A percentile compares a stretch with the other conserved stretches of the same genome.
These are phyloP conservation scores for Natrix natrix DNA, from an alignment of 2,797 vertebrate species.

Conservation along the genomic window DNA sequence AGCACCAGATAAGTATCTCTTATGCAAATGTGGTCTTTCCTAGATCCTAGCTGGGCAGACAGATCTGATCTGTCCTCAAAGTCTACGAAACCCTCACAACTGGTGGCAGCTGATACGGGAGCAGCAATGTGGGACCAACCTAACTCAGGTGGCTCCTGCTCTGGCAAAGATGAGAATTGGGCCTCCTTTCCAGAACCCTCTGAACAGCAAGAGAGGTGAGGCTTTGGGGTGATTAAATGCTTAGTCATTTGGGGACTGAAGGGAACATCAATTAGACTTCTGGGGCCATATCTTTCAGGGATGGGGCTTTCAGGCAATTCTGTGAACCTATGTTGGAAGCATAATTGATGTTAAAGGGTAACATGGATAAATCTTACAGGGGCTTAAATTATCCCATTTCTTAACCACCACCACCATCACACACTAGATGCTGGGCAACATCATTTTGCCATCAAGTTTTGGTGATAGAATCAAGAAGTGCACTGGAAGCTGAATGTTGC, in stretches of 20 bases:
- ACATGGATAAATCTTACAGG: background rate
- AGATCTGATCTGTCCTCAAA: conserved; percentile 15
- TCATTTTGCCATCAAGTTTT: background rate
- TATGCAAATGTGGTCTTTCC: background rate
- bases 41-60: conserved; percentile 29
- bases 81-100: conserved; percentile 22
- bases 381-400: background rate
- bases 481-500: background rate
- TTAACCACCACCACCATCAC: background rate
- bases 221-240: background rate
- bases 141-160: background rate
- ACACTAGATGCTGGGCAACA: background rate
- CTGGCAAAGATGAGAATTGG: conserved; percentile 37
- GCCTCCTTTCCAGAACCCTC: conserved; percentile 37
- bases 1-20: background rate
- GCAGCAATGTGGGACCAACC: conserved; percentile 42
- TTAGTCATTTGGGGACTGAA: background rate
- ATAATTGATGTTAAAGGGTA: background rate
- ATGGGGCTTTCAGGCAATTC: background rate
- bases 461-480: background rate
- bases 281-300: background rate
- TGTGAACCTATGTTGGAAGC: background rate
- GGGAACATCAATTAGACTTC: background rate
- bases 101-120: conserved; percentile 29
- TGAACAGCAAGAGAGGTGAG: conserved; percentile 37